Evolutionary conservation across 64 coral and sea anemone genomes (phyloP).

Genomic region (Catalaphyllia jardinei): DNA sequence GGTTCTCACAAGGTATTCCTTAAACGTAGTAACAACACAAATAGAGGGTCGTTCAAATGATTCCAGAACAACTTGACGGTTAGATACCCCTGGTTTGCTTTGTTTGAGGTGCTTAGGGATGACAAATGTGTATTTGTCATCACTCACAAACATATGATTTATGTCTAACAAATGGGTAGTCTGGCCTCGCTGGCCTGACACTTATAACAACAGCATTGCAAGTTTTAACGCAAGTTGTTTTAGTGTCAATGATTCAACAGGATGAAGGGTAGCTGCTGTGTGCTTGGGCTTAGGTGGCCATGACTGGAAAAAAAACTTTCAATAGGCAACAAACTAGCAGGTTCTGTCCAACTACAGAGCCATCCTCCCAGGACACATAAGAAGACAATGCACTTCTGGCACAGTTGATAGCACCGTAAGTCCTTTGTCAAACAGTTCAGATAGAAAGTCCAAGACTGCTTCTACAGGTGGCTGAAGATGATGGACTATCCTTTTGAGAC

Average conservation of each 20-base stretch:
- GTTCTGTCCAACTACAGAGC: constrained; percentile 26
- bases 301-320: constrained; percentile 40
- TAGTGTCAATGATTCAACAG: constrained; percentile 26
- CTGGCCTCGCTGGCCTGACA: not conserved
- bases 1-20: too few relatives aligned
- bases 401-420: constrained; percentile 36
- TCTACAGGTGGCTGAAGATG: constrained; percentile 5
- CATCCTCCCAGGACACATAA: constrained; percentile 43
- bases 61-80: constrained; percentile 6
- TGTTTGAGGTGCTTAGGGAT: constrained; percentile 19
- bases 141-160: constrained; percentile 33
- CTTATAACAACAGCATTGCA: constrained; percentile 32
- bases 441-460: constrained; percentile 25
- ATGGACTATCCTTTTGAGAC: constrained; percentile 54
- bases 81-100: constrained; percentile 23
- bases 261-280: constrained; percentile 32
- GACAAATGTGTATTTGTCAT: constrained; percentile 28
- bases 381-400: constrained; percentile 16
- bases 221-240: constrained; percentile 34
- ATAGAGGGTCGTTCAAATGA: not conserved
- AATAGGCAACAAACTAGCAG: constrained; percentile 21
- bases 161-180: constrained; percentile 12
- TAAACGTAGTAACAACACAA: too few relatives aligned
- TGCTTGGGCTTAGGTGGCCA: constrained; percentile 15
- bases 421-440: constrained; percentile 36